Percentiles rank a stretch among this genome's conserved stretches.
Evolutionary conservation across 2,113 vertebrate species (phyloP).

Genomic region (Chascanopsetta lugubris): DNA sequence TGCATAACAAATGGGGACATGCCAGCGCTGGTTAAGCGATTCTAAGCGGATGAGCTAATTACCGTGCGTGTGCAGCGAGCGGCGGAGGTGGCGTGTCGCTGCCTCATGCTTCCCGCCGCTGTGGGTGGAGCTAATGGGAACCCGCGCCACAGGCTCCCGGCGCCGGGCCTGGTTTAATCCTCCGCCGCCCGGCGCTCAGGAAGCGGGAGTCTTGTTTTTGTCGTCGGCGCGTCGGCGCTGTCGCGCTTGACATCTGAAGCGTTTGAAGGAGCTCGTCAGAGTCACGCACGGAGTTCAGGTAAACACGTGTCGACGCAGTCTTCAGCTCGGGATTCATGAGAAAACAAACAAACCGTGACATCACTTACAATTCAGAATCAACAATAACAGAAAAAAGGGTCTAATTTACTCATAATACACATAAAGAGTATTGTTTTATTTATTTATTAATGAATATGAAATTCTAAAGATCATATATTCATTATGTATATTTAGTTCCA

Average conservation of each 20-base stretch:
- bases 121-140: conserved; percentile 69
- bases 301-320: too few relatives aligned
- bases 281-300: too few relatives aligned
- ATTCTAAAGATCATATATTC: too few relatives aligned
- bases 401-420: too few relatives aligned
- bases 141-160: conserved; percentile 37
- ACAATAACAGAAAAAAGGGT: too few relatives aligned
- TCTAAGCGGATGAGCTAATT: conserved; percentile 74
- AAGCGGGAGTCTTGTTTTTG: conserved; percentile 23
- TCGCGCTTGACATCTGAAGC: not conserved
- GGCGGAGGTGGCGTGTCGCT: conserved; percentile 56
- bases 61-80: conserved; percentile 73
- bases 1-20: conserved; percentile 65
- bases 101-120: conserved; percentile 60
- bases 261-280: too few relatives aligned
- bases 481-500: too few relatives aligned
- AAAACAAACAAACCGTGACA: too few relatives aligned
- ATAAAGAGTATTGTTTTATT: too few relatives aligned
- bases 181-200: conserved; percentile 53
- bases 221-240: conserved; percentile 1
- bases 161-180: conserved; percentile 55
- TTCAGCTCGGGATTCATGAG: too few relatives aligned
- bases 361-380: too few relatives aligned
- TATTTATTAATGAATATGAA: too few relatives aligned
- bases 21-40: conserved; percentile 72